Conservation (phyloP, 64 coral and sea anemone genomes). For the Platygyra sinensis region DNA sequence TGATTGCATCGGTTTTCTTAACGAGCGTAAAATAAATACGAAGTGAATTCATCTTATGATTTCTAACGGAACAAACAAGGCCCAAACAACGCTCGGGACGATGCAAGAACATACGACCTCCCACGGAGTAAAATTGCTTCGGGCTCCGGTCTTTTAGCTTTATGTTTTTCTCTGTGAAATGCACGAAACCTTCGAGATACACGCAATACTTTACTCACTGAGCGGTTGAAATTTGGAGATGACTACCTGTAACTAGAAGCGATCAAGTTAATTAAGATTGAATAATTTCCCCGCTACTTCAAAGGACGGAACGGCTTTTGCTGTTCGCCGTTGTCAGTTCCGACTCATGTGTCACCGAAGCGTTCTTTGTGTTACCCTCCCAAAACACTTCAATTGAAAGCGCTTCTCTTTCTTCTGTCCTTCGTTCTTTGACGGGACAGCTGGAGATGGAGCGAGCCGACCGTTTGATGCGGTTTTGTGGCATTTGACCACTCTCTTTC, state of each 20-base stretch:
- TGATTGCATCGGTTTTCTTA: background rate
- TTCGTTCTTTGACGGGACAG: conserved; percentile 34
- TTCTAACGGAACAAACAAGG: conserved; percentile 44
- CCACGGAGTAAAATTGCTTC: conserved; percentile 40
- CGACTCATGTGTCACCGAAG: conserved; percentile 7
- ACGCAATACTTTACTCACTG: background rate
- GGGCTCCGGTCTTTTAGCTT: background rate
- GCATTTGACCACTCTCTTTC: conserved; percentile 41
- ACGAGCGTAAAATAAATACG: background rate
- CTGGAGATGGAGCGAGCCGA: conserved; percentile 24
- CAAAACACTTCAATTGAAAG: conserved; percentile 2
- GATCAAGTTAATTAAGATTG: background rate
- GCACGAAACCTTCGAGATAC: background rate
- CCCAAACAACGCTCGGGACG: background rate
- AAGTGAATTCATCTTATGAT: background rate
- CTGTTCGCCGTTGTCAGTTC: background rate
- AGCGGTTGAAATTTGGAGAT: background rate
- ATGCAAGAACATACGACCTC: conserved; percentile 26
- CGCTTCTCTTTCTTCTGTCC: conserved; percentile 5
- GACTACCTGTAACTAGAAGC: background rate
- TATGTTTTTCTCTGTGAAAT: background rate
- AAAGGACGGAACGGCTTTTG: conserved; percentile 7
- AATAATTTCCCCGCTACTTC: conserved; percentile 27
- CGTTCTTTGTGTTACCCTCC: background rate
- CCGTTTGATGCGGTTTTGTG: conserved; percentile 51